Base-by-base conservation (phyloP, 37 sponge, comb jelly and placozoan genomes). In the Crambe crambe region DNA sequence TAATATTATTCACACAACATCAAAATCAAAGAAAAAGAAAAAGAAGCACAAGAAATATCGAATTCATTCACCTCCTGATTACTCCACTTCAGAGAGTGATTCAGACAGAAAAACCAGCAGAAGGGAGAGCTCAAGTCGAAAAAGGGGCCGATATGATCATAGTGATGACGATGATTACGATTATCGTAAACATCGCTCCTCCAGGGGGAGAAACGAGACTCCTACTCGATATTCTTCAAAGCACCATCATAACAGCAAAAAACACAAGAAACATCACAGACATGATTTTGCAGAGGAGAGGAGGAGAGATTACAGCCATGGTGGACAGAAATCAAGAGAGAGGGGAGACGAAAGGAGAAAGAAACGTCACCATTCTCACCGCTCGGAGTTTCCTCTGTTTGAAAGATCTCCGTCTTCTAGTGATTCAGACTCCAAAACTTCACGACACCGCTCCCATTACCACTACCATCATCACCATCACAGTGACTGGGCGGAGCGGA, bases 31-130 rank as follows among this genome's bases (percentile, higher is more conserved):
- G 58, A 83, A 68, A 60, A 67, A 76, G 27, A 57, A 75, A 12
- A 60, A 85, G 54, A 85, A 71, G 47, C 54, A 78, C 42, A 58
- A 63, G 29, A 80, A 80, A 70, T 30, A 58, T 38, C 61, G 60
- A 27, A 76, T 20, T 1, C 74, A 37, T 37, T 37, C 74, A 21
- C 26, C 42, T 2, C 54, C 37, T 6, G 41, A 58, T 38, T 10
- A 37, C 22, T 5, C 17, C 38, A 58, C 25, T 18, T 21, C 61
- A 56, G 37, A 22, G 42, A 31, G 35, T 39, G 58, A 54, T 70
- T 68, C 5, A 70, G 71, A 79, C 66, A 65, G 35, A 32, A 29
- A 10, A 21, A 47, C 57, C 26, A 58, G 56, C 38, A 69, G 70
- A 54, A 23, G 27, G 29, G 39, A 60, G 57, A 32, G 22, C 69